These are phyloP conservation scores for Standfussiana lucernea DNA, from an alignment of 2,888 invertebrate genomes.

Conservation along the genomic window DNA sequence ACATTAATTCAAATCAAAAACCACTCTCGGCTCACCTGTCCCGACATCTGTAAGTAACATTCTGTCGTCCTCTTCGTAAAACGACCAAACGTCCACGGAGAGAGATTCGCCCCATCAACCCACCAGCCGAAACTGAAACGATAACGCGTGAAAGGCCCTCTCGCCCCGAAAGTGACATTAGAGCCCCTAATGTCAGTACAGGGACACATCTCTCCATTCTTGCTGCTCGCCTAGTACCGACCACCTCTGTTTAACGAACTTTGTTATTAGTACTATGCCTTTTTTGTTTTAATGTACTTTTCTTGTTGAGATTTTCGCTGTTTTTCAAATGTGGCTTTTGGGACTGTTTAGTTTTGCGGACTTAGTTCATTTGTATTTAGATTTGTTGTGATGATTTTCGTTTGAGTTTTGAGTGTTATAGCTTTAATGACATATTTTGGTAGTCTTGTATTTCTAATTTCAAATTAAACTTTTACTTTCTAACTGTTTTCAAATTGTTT, in stretches of 20 bases:
- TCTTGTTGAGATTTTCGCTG: conserved; percentile 64
- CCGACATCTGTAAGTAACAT: conserved; percentile 53
- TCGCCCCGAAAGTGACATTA: conserved; percentile 69
- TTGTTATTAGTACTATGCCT: conserved; percentile 67
- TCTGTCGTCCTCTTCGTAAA: conserved; percentile 59
- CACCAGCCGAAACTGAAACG: conserved; percentile 62
- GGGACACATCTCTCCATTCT: conserved; percentile 72
- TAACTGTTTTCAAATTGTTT: background rate
- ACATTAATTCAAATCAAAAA: background rate
- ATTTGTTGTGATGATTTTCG: conserved; percentile 29
- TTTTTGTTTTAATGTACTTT: conserved; percentile 70
- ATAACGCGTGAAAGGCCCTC: conserved; percentile 70
- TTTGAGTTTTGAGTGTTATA: background rate
- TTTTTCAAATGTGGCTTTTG: conserved; percentile 58
- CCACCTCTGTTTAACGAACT: conserved; percentile 70
- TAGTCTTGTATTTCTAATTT: conserved; percentile 7
- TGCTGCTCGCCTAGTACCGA: conserved; percentile 64
- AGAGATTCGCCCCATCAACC: conserved; percentile 66
- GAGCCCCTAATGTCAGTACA: conserved; percentile 64
- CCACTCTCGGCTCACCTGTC: conserved; percentile 37
- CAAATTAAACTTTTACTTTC: background rate
- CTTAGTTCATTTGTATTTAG: conserved; percentile 47
- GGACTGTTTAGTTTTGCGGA: conserved; percentile 45
- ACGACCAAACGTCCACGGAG: conserved; percentile 61
- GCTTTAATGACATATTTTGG: background rate